A percentile compares a stretch with the other conserved stretches of the same genome.
Conservation (phyloP, 1,140 invertebrate genomes). For the Zaprionus ornatus region DNA sequence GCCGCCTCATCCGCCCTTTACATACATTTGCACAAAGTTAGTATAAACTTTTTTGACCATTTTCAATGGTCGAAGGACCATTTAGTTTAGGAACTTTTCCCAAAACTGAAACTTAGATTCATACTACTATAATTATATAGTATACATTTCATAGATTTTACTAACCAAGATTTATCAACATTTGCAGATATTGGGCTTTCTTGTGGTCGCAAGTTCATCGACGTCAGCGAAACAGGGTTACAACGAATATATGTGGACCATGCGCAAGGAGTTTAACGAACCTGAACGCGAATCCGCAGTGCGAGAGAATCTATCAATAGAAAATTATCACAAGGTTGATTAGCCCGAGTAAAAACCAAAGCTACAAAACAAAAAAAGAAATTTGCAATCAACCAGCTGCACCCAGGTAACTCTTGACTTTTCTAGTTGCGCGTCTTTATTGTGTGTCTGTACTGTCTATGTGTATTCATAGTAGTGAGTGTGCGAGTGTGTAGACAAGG, state of each 20-base stretch:
- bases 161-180: background rate
- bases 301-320: slow-evolving; percentile 86
- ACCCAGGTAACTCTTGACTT: background rate
- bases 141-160: background rate
- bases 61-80: no score
- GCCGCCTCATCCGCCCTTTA: no score
- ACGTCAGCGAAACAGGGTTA: slow-evolving; percentile 93
- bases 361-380: no score
- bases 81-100: no score
- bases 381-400: slow-evolving; percentile 7
- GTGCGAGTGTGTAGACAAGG: slow-evolving; percentile 18
- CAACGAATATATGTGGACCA: slow-evolving; percentile 96
- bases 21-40: no score
- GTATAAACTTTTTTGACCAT: no score
- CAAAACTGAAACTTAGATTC: background rate
- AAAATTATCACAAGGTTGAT: slow-evolving; percentile 83
- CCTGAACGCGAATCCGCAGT: slow-evolving; percentile 88
- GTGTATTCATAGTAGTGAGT: slow-evolving; percentile 26
- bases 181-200: slow-evolving; percentile 90
- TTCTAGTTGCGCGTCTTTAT: slow-evolving; percentile 10
- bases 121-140: background rate
- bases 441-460: slow-evolving; percentile 24
- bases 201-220: slow-evolving; percentile 93
- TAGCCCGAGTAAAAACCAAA: slow-evolving; percentile 74
- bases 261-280: slow-evolving; percentile 93